Conservation (phyloP, 1,140 invertebrate species). For the Campodea augens region DNA sequence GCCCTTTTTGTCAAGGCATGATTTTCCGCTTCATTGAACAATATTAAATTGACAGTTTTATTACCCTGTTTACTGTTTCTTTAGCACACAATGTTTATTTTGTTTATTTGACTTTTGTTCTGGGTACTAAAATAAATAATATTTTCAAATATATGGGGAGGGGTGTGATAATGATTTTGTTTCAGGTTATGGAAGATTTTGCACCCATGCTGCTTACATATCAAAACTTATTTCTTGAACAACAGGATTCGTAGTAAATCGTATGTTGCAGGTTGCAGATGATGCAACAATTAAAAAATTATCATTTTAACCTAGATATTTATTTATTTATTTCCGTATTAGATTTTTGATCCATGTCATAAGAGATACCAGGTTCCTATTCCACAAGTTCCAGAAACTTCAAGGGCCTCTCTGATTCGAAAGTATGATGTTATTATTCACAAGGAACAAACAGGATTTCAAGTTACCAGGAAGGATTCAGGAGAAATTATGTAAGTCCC, state of each 20-base stretch:
- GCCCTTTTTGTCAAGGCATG: too few relatives aligned
- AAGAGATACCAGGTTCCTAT: conserved; percentile 40
- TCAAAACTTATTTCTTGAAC: background rate
- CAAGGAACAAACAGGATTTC: conserved; percentile 11
- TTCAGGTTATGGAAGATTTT: too few relatives aligned
- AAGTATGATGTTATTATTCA: conserved; percentile 9
- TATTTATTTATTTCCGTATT: conserved; percentile 13
- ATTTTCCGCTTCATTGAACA: too few relatives aligned
- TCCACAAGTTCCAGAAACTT: conserved; percentile 32
- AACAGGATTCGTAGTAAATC: background rate
- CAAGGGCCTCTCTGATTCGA: conserved; percentile 1
- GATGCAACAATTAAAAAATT: background rate
- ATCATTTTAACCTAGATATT: too few relatives aligned
- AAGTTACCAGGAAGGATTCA: conserved; percentile 11
- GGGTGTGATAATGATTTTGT: too few relatives aligned
- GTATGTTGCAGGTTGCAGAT: background rate
- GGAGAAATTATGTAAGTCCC: conserved; percentile 12
- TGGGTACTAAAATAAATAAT: too few relatives aligned
- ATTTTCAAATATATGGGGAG: too few relatives aligned
- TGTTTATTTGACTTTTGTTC: too few relatives aligned
- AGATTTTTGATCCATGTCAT: conserved; percentile 40
- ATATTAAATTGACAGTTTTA: too few relatives aligned
- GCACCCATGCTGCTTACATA: too few relatives aligned
- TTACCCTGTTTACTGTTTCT: too few relatives aligned
- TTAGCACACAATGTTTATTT: too few relatives aligned